phyloP scores from a whole-genome alignment of 2,888 invertebrate genomes.

The Eugnorisma glareosa region DNA sequence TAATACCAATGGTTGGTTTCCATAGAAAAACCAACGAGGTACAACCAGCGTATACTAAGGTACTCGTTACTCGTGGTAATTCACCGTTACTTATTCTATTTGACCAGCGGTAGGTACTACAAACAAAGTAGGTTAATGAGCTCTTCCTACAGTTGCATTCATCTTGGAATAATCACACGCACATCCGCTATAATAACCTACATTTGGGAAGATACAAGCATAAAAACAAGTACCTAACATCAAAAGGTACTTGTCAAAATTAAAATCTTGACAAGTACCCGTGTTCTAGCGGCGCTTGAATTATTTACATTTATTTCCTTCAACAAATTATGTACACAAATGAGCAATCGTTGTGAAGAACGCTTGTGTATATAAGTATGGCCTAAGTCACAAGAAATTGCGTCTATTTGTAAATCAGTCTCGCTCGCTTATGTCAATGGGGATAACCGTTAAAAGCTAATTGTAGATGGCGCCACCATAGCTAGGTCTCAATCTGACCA shows the following conservation, averaged over 20 bases:
- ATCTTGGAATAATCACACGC: neutral
- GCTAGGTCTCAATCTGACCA: neutral
- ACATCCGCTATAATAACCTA: constrained; percentile 4
- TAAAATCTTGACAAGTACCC: constrained; percentile 58
- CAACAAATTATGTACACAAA: constrained; percentile 75
- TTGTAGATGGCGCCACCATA: neutral
- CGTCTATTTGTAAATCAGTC: neutral
- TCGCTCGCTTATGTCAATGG: neutral
- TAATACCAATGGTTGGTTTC: too few relatives aligned
- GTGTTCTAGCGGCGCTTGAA: constrained; percentile 50
- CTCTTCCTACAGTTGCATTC: neutral
- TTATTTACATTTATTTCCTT: constrained; percentile 74
- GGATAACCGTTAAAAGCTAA: neutral
- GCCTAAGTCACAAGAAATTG: constrained; percentile 55
- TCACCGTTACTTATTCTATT: neutral
- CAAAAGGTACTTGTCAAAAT: constrained; percentile 53
- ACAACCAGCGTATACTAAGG: neutral
- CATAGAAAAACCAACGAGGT: too few relatives aligned
- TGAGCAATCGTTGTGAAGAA: constrained; percentile 75
- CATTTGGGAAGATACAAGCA: neutral
- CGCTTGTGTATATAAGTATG: constrained; percentile 61
- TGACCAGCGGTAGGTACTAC: neutral
- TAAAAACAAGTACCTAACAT: constrained; percentile 25
- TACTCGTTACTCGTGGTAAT: neutral
- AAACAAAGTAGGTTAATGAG: neutral